Evolutionary conservation across 2,888 invertebrate genomes (phyloP), one percentile per base, ranked within the genome.

Genomic region (Lasioglossum zephyrum): DNA sequence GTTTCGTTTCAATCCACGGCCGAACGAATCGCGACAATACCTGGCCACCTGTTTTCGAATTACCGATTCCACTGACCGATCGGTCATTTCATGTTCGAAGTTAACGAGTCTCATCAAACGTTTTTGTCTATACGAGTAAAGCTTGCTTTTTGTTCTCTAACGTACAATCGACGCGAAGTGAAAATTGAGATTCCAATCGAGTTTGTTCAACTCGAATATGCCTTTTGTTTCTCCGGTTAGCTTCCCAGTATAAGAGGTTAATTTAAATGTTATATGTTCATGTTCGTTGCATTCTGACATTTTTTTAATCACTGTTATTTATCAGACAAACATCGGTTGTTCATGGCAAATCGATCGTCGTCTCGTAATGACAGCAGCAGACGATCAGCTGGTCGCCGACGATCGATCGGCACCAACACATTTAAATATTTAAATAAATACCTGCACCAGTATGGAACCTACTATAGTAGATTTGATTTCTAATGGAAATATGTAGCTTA

Each of bases 1-100:
- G 73, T 83, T 90, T 90, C 90, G 87, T 88, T 90, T 86, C 86
- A 84, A 87, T 87, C 88, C 75, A 81, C 75, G 80, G 84, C 79
- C 83, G 83, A 57, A 79, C 18, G 39, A 57, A 70, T 78, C 73
- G 44, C 47, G 63, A 49, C 76, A 70, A 26, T 31, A 39, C 53
- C 53, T n/a, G 57, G 53, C 26, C 36, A 26, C 16, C 63, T 60
- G 49, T n/a, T 31, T 13, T 2, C 57, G 72, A 85, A 73, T 85
- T 79, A 85, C 11, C 63, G 76, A 69, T 69, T 22, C 22, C 18
- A 18, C 11, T 22, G 66, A 44, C 75, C 78, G 69, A 78, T 82
- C 63, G 75, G 49, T 84, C 84, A 70, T 36, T 22, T 66, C 66
- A 36, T 36, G 66, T 9, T 36, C 18, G 22, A 18, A 1, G 22